Evolutionary conservation across 2,888 invertebrate species (phyloP).

Genomic region (Psococerastis gibbosa): DNA sequence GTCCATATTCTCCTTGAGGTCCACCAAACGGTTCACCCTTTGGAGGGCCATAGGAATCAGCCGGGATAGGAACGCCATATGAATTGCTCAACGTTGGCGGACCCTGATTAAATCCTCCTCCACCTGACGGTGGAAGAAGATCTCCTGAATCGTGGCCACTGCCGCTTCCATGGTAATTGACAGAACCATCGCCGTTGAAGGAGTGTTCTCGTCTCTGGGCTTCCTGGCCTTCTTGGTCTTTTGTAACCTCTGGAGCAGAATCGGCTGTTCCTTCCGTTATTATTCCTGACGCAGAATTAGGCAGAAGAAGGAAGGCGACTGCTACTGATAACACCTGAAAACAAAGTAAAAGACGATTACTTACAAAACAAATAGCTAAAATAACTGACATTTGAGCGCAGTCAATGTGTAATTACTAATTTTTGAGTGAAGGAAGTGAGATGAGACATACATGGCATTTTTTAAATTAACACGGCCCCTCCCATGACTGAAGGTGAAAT

Average conservation of each 20-base stretch:
- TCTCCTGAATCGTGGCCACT: slow-evolving; percentile 17
- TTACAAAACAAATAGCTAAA: too few species aligned
- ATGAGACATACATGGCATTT: too few species aligned
- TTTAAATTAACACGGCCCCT: too few species aligned
- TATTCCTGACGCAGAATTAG: neutral
- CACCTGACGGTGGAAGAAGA: slow-evolving; percentile 14
- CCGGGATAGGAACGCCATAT: slow-evolving; percentile 17
- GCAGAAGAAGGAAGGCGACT: neutral
- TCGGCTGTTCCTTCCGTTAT: neutral
- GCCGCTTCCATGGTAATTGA: slow-evolving; percentile 16
- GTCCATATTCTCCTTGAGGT: neutral
- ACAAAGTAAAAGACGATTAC: too few species aligned
- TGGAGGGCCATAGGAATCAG: slow-evolving; percentile 21
- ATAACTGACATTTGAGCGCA: too few species aligned
- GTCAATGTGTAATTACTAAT: too few species aligned
- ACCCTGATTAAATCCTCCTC: neutral
- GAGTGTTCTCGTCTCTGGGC: slow-evolving; percentile 4
- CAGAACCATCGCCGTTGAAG: slow-evolving; percentile 2
- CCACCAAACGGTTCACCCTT: slow-evolving; percentile 19
- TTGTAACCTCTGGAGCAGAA: neutral
- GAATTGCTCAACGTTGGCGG: slow-evolving; percentile 13
- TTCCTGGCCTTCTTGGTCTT: neutral
- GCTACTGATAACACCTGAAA: neutral
- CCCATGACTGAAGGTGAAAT: neutral
- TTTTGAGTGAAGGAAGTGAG: too few species aligned